phyloP scores from a whole-genome alignment of 2,797 vertebrate species.

The Thaleichthys pacificus region DNA sequence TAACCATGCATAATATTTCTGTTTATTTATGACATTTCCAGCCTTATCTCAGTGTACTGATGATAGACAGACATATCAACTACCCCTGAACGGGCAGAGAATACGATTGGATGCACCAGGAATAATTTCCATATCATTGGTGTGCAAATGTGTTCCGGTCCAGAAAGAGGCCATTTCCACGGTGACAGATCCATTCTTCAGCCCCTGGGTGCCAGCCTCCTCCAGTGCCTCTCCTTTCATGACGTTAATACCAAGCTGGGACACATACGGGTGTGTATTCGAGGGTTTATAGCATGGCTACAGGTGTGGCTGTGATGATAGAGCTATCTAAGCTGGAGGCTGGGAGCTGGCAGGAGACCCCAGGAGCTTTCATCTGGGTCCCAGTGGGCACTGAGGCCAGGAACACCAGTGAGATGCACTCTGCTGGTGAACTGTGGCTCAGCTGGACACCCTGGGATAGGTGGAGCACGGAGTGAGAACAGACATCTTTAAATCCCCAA shows the following conservation, averaged over 20 bases:
- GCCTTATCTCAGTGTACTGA: conserved; percentile 39
- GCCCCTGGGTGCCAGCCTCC: conserved; percentile 42
- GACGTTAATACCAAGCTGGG: conserved; percentile 46
- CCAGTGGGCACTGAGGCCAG: conserved; percentile 34
- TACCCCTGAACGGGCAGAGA: conserved; percentile 55
- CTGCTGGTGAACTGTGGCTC: conserved; percentile 31
- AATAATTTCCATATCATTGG: conserved; percentile 59
- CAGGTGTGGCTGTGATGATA: conserved; percentile 41
- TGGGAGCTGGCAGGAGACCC: conserved; percentile 8
- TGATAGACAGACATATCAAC: conserved; percentile 41
- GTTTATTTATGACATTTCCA: conserved; percentile 58
- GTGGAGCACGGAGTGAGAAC: conserved; percentile 25
- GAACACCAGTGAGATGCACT: conserved; percentile 29
- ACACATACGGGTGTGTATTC: conserved; percentile 26
- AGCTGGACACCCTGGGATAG: conserved; percentile 36
- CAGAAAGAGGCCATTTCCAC: conserved; percentile 40
- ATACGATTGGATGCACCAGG: conserved; percentile 43
- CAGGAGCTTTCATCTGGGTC: conserved; percentile 39
- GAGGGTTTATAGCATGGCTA: conserved; percentile 39
- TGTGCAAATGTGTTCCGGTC: conserved; percentile 47
- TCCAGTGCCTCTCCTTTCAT: conserved; percentile 5
- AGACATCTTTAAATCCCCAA: neutral
- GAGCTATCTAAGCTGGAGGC: conserved; percentile 27
- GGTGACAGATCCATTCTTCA: conserved; percentile 41
- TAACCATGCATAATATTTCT: conserved; percentile 20